Percentiles rank a stretch among this genome's conserved stretches.
phyloP scores from a whole-genome alignment of 2,797 vertebrate species.

The Microctenopoma lineatum region DNA sequence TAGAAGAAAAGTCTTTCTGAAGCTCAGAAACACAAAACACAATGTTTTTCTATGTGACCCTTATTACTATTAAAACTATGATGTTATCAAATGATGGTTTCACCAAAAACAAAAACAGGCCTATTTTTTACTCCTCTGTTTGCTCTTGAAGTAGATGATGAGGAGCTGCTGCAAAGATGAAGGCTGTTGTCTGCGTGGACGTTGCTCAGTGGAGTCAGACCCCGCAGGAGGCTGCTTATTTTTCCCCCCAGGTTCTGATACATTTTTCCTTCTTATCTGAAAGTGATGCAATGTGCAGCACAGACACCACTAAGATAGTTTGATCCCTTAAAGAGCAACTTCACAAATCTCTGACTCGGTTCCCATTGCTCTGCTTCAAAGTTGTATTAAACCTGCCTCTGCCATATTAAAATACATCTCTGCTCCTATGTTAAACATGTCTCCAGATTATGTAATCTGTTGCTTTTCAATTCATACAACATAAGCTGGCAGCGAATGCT shows the following conservation, averaged over 20 bases:
- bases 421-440: too few species aligned
- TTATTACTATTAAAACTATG: not conserved
- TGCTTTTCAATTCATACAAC: too few species aligned
- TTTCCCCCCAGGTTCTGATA: not conserved
- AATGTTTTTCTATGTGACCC: not conserved
- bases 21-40: constrained; percentile 2
- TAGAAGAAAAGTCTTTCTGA: not conserved
- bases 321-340: too few species aligned
- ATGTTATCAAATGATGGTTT: not conserved
- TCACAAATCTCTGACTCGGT: too few species aligned
- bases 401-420: too few species aligned
- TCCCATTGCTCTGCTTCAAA: too few species aligned
- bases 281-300: constrained; percentile 24
- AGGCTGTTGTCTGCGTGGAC: constrained; percentile 6
- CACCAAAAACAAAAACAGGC: not conserved
- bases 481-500: too few species aligned
- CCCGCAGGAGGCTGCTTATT: not conserved
- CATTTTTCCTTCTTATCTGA: constrained; percentile 12
- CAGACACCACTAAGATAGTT: constrained; percentile 18
- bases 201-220: not conserved
- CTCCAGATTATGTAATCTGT: too few species aligned
- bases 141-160: constrained; percentile 13
- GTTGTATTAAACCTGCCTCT: too few species aligned
- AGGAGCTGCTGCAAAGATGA: constrained; percentile 9
- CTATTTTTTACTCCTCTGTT: constrained; percentile 1